Conservation (phyloP, 1,140 invertebrate species). For the Musca domestica region DNA sequence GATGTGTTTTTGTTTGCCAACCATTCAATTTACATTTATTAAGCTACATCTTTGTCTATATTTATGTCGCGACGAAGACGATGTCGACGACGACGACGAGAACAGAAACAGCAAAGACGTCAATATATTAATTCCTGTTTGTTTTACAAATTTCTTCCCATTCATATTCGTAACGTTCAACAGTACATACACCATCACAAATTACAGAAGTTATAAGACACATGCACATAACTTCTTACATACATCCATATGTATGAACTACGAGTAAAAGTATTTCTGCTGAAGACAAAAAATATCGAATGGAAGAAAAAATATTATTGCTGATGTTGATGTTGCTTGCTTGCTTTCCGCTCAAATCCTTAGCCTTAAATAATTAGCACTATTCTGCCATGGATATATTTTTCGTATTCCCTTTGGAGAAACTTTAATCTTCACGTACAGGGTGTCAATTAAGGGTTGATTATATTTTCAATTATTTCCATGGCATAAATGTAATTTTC, state of each 20-base stretch:
- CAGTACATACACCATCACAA: no score
- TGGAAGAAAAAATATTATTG: not conserved
- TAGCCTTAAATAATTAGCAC: slow-evolving; percentile 17
- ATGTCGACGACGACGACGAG: no score
- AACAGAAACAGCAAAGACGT: no score
- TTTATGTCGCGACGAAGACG: slow-evolving; percentile 7
- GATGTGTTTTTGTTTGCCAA: not conserved
- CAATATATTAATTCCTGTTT: not conserved
- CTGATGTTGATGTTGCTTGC: slow-evolving; percentile 12
- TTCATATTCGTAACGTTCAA: not conserved
- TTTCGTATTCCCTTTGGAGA: not conserved
- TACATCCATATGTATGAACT: no score
- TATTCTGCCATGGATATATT: not conserved
- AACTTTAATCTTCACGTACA: slow-evolving; percentile 15
- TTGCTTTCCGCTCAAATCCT: no score
- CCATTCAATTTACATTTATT: slow-evolving; percentile 16
- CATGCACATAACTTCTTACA: no score
- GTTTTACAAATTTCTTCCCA: slow-evolving; percentile 1
- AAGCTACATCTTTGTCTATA: slow-evolving; percentile 17
- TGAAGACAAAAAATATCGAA: no score
- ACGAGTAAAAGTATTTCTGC: no score
- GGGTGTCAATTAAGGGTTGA: not conserved
- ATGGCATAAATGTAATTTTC: not conserved
- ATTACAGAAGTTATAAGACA: no score
- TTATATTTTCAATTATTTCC: not conserved